These are phyloP conservation scores for Cepaea hortensis DNA, from an alignment of 2,888 invertebrate genomes.

Conservation along the genomic window DNA sequence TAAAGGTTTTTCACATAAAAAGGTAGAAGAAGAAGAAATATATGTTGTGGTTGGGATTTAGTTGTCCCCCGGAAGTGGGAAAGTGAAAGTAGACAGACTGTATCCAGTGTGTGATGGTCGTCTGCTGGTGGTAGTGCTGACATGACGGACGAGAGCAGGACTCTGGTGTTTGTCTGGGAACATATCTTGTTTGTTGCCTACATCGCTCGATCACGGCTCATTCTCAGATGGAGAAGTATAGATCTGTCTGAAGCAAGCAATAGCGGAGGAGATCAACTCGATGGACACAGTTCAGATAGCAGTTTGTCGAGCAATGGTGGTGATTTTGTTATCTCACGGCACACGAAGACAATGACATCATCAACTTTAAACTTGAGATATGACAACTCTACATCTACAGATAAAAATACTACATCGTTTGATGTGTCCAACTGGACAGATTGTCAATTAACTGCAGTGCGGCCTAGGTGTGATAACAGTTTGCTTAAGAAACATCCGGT, in stretches of 20 bases:
- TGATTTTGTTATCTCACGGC: too few species aligned
- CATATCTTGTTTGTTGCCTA: slow-evolving; percentile 1
- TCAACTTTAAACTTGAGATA: too few species aligned
- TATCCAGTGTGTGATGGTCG: too few species aligned
- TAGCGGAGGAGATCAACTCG: too few species aligned
- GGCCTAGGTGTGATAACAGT: background rate
- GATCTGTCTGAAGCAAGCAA: background rate
- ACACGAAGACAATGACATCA: too few species aligned
- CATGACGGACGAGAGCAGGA: background rate
- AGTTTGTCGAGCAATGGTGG: too few species aligned
- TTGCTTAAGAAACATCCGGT: background rate
- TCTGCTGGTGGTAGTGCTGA: background rate
- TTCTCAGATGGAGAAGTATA: background rate
- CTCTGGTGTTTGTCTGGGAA: background rate
- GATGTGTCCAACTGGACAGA: background rate
- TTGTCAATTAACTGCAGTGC: background rate
- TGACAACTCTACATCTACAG: too few species aligned
- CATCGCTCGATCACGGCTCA: background rate
- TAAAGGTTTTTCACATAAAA: too few species aligned
- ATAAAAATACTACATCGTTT: background rate
- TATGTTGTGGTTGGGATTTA: background rate
- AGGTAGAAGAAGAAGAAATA: background rate
- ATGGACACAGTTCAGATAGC: too few species aligned
- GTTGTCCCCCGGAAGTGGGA: background rate
- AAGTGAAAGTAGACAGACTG: background rate